A percentile compares a stretch with the other conserved stretches of the same genome.
Evolutionary conservation across 1,140 invertebrate species (phyloP).

Genomic region (Zaprionus gabonicus): DNA sequence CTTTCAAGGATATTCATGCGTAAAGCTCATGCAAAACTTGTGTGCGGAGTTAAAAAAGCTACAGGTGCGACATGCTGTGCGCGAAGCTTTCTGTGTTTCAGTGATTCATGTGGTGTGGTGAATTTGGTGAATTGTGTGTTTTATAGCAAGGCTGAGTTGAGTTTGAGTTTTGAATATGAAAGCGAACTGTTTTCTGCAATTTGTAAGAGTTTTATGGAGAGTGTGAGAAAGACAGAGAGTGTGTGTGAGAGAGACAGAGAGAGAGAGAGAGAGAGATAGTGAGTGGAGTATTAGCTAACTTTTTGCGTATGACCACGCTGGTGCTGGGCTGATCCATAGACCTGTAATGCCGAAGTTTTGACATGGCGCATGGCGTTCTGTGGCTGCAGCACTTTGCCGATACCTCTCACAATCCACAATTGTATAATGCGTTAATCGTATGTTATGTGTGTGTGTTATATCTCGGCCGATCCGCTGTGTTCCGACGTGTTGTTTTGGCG

Average conservation of each 20-base stretch:
- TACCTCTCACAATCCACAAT: conserved; percentile 31
- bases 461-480: conserved; percentile 1
- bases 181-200: not conserved
- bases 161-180: not conserved
- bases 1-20: conserved; percentile 1
- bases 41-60: conserved; percentile 1
- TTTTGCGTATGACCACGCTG: conserved; percentile 81
- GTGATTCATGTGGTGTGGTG: not conserved
- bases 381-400: conserved; percentile 58
- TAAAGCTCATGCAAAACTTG: conserved; percentile 24
- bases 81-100: not conserved
- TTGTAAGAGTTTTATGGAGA: not conserved
- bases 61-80: conserved; percentile 13
- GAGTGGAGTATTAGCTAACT: conserved; percentile 64
- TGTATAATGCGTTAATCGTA: not conserved
- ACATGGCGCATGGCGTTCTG: conserved; percentile 82
- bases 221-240: not conserved
- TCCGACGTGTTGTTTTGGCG: not conserved
- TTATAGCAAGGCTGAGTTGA: conserved; percentile 1
- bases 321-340: conserved; percentile 82
- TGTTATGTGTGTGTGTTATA: not conserved
- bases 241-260: not conserved
- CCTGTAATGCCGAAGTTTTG: conserved; percentile 85
- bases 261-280: not conserved
- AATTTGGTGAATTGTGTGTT: not conserved